Evolutionary conservation across 2,888 invertebrate genomes (phyloP).

Genomic region (Pimpla rufipes): DNA sequence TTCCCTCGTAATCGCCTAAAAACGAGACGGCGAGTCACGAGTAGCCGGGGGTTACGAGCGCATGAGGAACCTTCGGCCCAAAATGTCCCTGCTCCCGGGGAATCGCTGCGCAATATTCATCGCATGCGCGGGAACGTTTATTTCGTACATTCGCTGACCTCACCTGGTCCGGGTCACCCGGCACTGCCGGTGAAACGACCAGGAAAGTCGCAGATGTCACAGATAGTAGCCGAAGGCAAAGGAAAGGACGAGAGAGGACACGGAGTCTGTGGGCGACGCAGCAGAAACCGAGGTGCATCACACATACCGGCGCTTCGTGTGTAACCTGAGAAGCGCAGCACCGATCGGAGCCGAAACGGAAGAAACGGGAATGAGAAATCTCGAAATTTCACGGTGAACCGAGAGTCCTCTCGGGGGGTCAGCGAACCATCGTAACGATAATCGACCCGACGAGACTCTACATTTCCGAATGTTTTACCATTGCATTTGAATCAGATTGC

Average conservation of each 20-base stretch:
- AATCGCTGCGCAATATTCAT: conserved; percentile 28
- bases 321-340: conserved; percentile 66
- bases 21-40: conserved; percentile 39
- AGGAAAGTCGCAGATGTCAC: conserved; percentile 67
- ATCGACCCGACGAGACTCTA: conserved; percentile 27
- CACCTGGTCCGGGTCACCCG: conserved; percentile 59
- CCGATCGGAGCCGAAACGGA: conserved; percentile 48
- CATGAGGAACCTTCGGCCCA: conserved; percentile 26
- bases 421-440: conserved; percentile 30
- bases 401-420: conserved; percentile 15
- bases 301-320: conserved; percentile 42
- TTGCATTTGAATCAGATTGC: conserved; percentile 9
- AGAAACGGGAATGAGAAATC: conserved; percentile 36
- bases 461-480: conserved; percentile 38
- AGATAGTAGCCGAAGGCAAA: conserved; percentile 61
- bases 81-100: conserved; percentile 42
- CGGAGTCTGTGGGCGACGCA: conserved; percentile 32
- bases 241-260: conserved; percentile 30
- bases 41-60: conserved; percentile 33
- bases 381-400: conserved; percentile 44
- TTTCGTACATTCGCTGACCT: conserved; percentile 65
- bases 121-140: conserved; percentile 34
- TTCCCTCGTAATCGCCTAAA: conserved; percentile 29
- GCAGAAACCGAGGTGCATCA: conserved; percentile 43
- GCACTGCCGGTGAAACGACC: conserved; percentile 61